Conservation (phyloP, 64 coral and sea anemone species). For the Actinia tenebrosa region DNA sequence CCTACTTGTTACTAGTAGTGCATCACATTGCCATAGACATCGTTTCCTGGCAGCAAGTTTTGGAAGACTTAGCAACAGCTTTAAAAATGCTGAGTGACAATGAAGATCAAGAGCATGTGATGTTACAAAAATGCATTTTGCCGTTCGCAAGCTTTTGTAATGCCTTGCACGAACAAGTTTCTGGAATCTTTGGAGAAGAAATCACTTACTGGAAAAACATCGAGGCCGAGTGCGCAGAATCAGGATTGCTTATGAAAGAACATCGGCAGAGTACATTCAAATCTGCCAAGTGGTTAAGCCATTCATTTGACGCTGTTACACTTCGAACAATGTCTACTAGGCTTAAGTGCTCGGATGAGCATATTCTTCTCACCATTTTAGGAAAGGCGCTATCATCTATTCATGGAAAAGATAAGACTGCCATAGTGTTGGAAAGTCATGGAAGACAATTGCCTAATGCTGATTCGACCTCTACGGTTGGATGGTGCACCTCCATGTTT, state of each 20-base stretch:
- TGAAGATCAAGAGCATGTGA: background rate
- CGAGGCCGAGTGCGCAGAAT: background rate
- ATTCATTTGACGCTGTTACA: background rate
- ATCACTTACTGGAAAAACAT: background rate
- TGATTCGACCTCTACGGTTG: background rate
- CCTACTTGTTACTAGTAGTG: background rate
- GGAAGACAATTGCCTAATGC: background rate
- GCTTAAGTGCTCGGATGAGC: background rate
- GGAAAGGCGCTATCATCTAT: background rate
- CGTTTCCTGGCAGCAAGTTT: background rate
- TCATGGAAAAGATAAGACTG: conserved; percentile 5
- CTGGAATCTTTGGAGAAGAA: background rate
- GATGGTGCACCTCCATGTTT: background rate
- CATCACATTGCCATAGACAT: conserved; percentile 5
- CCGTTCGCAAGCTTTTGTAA: background rate
- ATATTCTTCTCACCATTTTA: background rate
- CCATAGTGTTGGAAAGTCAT: background rate
- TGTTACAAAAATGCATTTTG: background rate
- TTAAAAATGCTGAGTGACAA: background rate
- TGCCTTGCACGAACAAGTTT: background rate
- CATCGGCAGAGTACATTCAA: background rate
- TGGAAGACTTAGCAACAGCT: background rate
- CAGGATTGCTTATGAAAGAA: background rate
- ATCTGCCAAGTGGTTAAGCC: background rate
- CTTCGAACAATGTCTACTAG: background rate